Conservation (phyloP, 2,797 vertebrate genomes). For the Anolis apletophallus region DNA sequence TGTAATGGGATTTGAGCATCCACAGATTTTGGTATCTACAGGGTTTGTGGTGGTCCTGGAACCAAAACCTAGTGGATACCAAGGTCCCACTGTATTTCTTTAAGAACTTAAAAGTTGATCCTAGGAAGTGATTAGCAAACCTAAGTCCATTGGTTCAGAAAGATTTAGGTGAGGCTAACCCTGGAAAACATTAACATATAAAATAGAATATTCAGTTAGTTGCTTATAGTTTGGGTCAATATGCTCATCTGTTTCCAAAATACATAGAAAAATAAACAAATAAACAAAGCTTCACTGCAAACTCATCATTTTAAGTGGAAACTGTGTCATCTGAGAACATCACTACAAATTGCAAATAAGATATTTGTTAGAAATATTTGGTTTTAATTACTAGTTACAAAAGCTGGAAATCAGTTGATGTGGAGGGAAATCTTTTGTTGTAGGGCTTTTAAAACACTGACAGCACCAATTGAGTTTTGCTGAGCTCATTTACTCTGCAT, state of each 20-base stretch:
- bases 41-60: too few species aligned
- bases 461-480: conserved; percentile 75
- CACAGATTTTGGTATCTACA: too few species aligned
- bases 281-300: conserved; percentile 19
- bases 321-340: conserved; percentile 12
- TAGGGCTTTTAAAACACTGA: conserved; percentile 70
- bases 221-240: rapidly evolving
- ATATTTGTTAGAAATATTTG: conserved; percentile 49
- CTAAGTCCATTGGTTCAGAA: neutral
- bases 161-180: neutral
- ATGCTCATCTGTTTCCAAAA: conserved; percentile 6
- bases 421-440: conserved; percentile 65
- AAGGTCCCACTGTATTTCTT: neutral
- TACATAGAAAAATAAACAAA: neutral
- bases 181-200: neutral
- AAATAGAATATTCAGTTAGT: neutral
- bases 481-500: conserved; percentile 78
- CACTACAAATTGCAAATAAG: conserved; percentile 46
- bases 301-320: conserved; percentile 29
- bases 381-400: conserved; percentile 50
- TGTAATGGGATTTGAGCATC: too few species aligned
- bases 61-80: too few species aligned
- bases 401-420: conserved; percentile 45
- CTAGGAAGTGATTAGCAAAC: neutral
- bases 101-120: neutral